Conservation (phyloP, 2,113 vertebrate genomes). For the Callocephalon fimbriatum region DNA sequence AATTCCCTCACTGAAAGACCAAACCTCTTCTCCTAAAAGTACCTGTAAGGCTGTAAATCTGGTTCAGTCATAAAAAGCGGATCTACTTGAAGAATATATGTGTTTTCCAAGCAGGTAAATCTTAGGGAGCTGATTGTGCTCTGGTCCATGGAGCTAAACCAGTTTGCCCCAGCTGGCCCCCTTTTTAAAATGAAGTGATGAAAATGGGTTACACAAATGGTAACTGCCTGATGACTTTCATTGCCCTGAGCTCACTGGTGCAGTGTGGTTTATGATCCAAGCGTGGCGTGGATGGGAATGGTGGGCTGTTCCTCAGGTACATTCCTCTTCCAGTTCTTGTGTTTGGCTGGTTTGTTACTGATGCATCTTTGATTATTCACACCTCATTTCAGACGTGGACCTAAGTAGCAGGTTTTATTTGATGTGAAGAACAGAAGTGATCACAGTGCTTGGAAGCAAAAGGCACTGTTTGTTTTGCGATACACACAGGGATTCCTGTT, state of each 20-base stretch:
- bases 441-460: not conserved
- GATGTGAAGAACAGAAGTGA: conserved; percentile 14
- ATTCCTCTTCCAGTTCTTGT: not conserved
- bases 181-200: conserved; percentile 10
- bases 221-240: conserved; percentile 31
- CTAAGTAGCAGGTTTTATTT: not conserved
- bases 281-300: not conserved
- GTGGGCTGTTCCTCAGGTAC: not conserved
- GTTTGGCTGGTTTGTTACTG: not conserved
- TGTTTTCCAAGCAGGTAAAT: not conserved
- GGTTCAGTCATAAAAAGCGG: not conserved
- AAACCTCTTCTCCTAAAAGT: not conserved
- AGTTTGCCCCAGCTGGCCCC: not conserved
- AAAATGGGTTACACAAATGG: conserved; percentile 11
- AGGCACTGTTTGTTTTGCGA: conserved; percentile 25
- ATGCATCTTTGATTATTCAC: not conserved
- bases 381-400: not conserved
- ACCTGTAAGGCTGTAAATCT: not conserved
- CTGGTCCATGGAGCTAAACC: not conserved
- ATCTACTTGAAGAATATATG: not conserved
- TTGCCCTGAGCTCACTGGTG: not conserved
- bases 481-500: conserved; percentile 63
- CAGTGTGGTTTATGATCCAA: not conserved
- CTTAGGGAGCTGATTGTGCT: not conserved
- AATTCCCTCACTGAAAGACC: not conserved